Evolutionary conservation across 2,888 invertebrate genomes (phyloP), one percentile per base, ranked within the genome.

Genomic region (Idaea dimidiata): DNA sequence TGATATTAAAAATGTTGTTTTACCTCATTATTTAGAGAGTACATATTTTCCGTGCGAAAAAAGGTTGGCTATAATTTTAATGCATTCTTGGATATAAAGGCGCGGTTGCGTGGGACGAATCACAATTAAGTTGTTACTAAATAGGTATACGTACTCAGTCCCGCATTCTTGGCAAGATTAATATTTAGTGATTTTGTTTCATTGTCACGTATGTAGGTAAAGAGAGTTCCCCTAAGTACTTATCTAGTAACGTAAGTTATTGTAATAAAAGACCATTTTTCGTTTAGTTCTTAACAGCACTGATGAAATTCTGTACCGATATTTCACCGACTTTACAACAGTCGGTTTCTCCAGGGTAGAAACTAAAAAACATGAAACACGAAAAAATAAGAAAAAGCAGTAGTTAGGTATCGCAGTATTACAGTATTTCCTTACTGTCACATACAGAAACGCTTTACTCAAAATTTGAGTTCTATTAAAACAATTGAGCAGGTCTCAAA

Each of bases 21-120:
- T 77, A 79, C 77, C 74, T 74, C 81, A 80, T 82, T 80, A 83
- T 82, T 83, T 80, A 81, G 24, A 78, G 74, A 78, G 74, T 69
- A 69, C 76, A 78, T 75, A 83, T 83, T 82, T 81, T 79, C 78
- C 81, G 75, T 82, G 83, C 81, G 79, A 86, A 87, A 84, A 83
- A 84, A 83, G 79, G 78, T 76, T 56, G 77, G 78, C 79, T 76
- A 83, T 83, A 86, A 84, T 84, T 84, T 87, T 84, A 82, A 85
- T 82, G 84, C 84, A 84, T 86, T 87, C 85, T 82, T 74, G 79
- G 80, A 86, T 81, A 78, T 74, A 72, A 72, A 81, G 80, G 78
- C 78, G 76, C 67, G 75, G 70, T 67, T 61, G 80, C 85, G 87
- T 86, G 87, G 86, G 86, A 61, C 65, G 88, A 79, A 87, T 87